Evolutionary conservation across 2,888 invertebrate genomes (phyloP).

Genomic region (Ichneumoninae sp.): DNA sequence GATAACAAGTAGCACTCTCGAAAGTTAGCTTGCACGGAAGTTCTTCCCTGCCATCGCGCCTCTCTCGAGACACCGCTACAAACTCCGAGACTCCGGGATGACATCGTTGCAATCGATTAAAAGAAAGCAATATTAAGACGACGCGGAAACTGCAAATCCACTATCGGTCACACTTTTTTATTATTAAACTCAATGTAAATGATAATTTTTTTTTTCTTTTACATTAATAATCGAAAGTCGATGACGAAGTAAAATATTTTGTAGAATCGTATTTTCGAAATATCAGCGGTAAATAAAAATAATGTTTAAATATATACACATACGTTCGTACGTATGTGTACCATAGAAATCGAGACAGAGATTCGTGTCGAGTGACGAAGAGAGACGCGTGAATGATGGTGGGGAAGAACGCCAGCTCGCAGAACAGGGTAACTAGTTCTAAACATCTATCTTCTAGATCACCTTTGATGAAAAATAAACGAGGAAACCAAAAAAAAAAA

Average conservation of each 20-base stretch:
- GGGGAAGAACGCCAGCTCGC: constrained; percentile 77
- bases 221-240: neutral
- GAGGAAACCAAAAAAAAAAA: constrained; percentile 49
- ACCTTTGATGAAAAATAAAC: constrained; percentile 68
- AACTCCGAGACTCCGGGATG: constrained; percentile 8
- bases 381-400: constrained; percentile 66
- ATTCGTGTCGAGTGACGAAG: constrained; percentile 26
- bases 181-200: neutral
- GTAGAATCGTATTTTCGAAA: neutral
- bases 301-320: neutral
- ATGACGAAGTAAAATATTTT: neutral
- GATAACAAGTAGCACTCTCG: constrained; percentile 79
- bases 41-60: constrained; percentile 74
- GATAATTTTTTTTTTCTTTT: neutral
- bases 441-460: constrained; percentile 81
- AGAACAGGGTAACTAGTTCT: constrained; percentile 83
- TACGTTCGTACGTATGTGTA: neutral
- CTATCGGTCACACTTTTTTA: neutral
- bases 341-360: neutral
- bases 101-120: constrained; percentile 7
- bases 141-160: neutral
- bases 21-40: constrained; percentile 81
- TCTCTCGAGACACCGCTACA: constrained; percentile 44
- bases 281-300: neutral
- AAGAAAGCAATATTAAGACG: constrained; percentile 4